Conservation (phyloP, 2,113 vertebrate species). For the Pteropus alecto region DNA sequence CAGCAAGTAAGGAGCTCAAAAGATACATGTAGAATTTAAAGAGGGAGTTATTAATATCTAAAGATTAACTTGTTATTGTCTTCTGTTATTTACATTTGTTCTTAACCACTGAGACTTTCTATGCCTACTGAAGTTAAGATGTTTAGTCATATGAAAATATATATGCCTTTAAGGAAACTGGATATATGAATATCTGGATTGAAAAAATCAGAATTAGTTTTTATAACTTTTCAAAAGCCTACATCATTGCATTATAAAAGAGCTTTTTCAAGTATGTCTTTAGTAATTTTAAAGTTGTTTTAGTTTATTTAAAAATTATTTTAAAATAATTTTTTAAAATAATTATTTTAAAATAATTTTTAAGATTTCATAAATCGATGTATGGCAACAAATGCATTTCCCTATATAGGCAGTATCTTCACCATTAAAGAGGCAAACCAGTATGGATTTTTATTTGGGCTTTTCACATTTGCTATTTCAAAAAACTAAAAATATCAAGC, state of each 20-base stretch:
- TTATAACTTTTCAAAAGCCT: not conserved
- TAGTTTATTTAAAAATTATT: conserved; percentile 9
- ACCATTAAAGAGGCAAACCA: not conserved
- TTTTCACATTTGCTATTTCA: not conserved
- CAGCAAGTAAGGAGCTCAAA: not conserved
- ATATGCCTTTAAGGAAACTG: not conserved
- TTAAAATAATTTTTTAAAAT: not conserved
- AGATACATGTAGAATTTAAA: not conserved
- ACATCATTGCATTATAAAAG: not conserved
- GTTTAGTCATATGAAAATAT: not conserved
- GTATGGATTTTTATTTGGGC: not conserved
- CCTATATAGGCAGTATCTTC: not conserved
- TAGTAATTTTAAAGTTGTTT: not conserved
- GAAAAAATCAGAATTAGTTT: not conserved
- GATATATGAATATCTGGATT: not conserved
- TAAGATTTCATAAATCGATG: not conserved
- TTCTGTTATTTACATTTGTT: not conserved
- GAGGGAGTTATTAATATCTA: not conserved
- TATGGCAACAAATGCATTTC: not conserved
- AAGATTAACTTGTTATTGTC: not conserved
- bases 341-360: not conserved
- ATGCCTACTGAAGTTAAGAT: not conserved
- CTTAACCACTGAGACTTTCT: not conserved
- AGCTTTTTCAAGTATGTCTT: not conserved
- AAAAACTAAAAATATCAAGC: not conserved